Evolutionary conservation across 2,113 vertebrate genomes (phyloP).

Genomic region (Archilochus colubris): DNA sequence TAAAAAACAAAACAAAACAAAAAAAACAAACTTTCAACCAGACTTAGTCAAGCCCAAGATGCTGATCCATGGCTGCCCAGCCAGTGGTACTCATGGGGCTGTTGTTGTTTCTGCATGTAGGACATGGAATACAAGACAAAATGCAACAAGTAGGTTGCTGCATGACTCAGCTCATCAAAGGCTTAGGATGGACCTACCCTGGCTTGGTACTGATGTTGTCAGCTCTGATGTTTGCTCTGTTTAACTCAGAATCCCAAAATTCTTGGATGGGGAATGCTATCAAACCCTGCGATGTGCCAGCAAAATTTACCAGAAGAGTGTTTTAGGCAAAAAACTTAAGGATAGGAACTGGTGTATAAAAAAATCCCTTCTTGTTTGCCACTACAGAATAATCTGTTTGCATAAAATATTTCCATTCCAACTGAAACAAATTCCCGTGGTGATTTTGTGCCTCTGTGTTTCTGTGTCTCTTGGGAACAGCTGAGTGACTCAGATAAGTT

Average conservation of each 20-base stretch:
- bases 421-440: background rate
- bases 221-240: background rate
- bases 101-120: rapidly evolving
- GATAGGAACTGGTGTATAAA: background rate
- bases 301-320: background rate
- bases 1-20: background rate
- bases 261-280: rapidly evolving
- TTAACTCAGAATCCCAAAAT: background rate
- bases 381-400: background rate
- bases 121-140: background rate
- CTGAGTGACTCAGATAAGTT: conserved; percentile 54
- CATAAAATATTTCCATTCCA: conserved; percentile 1
- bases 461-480: conserved; percentile 15
- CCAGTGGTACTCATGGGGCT: background rate
- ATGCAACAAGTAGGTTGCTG: background rate
- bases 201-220: background rate
- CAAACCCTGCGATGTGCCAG: background rate
- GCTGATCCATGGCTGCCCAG: no score
- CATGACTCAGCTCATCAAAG: background rate
- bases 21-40: background rate
- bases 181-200: background rate
- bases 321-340: background rate
- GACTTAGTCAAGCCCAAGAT: background rate
- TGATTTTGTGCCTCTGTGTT: conserved; percentile 8
- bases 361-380: background rate